Evolutionary conservation across 2,888 invertebrate species (phyloP).

Genomic region (Zhuqinia jingwanae): DNA sequence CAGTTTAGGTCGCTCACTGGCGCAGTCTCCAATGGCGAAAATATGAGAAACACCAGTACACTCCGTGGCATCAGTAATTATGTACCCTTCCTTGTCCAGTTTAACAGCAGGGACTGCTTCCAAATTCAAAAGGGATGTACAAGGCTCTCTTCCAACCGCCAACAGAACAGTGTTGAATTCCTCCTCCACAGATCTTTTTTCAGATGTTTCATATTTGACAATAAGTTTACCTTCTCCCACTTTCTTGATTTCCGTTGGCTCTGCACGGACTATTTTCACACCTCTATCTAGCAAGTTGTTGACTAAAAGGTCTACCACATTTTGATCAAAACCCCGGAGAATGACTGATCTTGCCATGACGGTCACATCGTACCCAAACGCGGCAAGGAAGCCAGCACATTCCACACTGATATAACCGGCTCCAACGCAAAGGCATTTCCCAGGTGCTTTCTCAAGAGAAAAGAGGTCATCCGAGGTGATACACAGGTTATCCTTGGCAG

Average conservation of each 20-base stretch:
- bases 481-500: conserved; percentile 80
- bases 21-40: conserved; percentile 85
- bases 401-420: conserved; percentile 85
- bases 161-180: conserved; percentile 84
- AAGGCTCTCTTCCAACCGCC: conserved; percentile 83
- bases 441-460: conserved; percentile 82
- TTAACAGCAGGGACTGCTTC: conserved; percentile 80
- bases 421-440: conserved; percentile 82
- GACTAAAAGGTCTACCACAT: conserved; percentile 83
- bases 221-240: conserved; percentile 80
- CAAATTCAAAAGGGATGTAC: conserved; percentile 80
- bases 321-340: conserved; percentile 83
- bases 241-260: conserved; percentile 81
- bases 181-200: background rate
- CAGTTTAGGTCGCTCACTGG: conserved; percentile 83
- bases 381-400: conserved; percentile 84
- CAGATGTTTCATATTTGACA: background rate
- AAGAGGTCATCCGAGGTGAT: conserved; percentile 85
- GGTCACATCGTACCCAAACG: conserved; percentile 81
- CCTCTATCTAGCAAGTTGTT: conserved; percentile 82
- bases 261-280: conserved; percentile 82
- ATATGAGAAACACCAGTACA: conserved; percentile 80
- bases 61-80: conserved; percentile 53
- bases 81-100: conserved; percentile 75
- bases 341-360: conserved; percentile 83